Evolutionary conservation across 2,888 invertebrate species (phyloP).

Genomic region (Rhimphoctona megacephalus): DNA sequence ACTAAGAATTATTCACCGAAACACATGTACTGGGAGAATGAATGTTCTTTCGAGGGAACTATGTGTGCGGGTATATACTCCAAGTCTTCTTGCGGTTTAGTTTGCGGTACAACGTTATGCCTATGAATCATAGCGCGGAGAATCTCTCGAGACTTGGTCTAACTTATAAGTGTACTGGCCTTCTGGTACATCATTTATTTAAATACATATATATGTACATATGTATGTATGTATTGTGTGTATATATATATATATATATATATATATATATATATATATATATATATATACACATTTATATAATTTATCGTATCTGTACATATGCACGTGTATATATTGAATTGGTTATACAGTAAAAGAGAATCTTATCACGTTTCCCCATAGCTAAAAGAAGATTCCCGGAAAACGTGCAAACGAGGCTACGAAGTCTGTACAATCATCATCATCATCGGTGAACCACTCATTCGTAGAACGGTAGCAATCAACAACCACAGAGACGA

Average conservation of each 20-base stretch:
- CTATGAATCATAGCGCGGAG: constrained; percentile 68
- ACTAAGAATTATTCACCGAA: constrained; percentile 60
- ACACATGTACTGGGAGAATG: constrained; percentile 16
- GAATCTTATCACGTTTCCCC: constrained; percentile 56
- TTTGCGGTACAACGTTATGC: constrained; percentile 67
- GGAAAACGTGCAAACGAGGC: constrained; percentile 43
- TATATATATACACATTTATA: background rate
- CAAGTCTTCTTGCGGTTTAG: constrained; percentile 63
- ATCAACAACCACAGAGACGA: background rate
- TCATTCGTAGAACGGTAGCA: constrained; percentile 45
- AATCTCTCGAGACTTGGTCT: constrained; percentile 60
- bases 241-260: too few relatives aligned
- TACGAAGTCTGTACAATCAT: constrained; percentile 39
- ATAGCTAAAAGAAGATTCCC: constrained; percentile 52
- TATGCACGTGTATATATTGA: background rate
- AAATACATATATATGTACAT: background rate
- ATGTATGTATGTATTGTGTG: background rate
- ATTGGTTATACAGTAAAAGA: constrained; percentile 14
- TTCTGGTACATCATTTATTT: constrained; percentile 25
- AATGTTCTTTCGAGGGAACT: constrained; percentile 39
- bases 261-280: background rate
- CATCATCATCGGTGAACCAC: constrained; percentile 30
- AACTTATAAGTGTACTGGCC: constrained; percentile 38
- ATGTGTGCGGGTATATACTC: constrained; percentile 20
- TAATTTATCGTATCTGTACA: constrained; percentile 4